phyloP scores from a whole-genome alignment of 2,113 vertebrate species.

The Atrichornis clamosus region DNA sequence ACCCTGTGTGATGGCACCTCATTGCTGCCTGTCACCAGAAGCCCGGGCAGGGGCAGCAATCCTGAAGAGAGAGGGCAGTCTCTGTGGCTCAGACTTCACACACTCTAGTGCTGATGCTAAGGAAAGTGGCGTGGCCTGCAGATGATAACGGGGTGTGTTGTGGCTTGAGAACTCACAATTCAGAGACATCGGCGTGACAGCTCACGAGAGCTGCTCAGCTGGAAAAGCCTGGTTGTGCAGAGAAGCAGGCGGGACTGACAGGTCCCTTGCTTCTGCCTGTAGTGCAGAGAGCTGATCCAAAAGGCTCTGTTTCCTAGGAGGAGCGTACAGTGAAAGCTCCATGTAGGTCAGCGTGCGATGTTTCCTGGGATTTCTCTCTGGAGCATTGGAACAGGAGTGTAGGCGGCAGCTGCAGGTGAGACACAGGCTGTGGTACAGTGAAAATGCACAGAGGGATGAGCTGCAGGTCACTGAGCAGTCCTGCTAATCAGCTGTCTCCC shows the following conservation, averaged over 20 bases:
- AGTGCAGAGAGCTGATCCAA: background rate
- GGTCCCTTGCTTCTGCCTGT: background rate
- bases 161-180: background rate
- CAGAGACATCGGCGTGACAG: background rate
- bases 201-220: background rate
- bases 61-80: background rate
- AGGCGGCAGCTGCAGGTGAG: background rate
- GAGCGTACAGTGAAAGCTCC: background rate
- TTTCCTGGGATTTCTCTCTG: background rate
- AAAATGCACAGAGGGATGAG: background rate
- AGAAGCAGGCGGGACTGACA: background rate
- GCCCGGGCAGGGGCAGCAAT: background rate
- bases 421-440: background rate
- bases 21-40: accelerated
- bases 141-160: background rate
- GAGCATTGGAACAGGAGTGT: background rate
- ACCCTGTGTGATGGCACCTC: accelerated
- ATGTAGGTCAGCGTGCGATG: background rate
- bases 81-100: background rate
- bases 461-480: background rate
- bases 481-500: background rate
- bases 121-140: background rate
- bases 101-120: accelerated
- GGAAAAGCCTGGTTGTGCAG: background rate
- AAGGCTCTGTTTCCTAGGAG: background rate